These are phyloP conservation scores for Caranx melampygus DNA, from an alignment of 2,113 vertebrate genomes.

Conservation along the genomic window DNA sequence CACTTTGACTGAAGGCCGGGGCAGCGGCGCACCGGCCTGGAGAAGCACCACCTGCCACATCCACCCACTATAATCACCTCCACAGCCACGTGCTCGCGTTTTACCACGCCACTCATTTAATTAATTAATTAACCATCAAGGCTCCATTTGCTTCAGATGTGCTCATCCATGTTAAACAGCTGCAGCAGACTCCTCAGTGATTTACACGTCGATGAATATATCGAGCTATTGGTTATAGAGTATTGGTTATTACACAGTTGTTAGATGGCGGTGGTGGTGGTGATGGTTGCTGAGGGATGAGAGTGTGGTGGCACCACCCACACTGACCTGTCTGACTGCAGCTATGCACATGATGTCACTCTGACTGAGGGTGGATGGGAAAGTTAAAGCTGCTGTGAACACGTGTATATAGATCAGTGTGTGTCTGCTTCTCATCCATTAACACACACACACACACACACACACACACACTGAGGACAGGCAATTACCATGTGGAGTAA, in stretches of 20 bases:
- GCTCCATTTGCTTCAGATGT: background rate
- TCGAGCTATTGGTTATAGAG: too few relatives aligned
- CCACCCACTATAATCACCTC: background rate
- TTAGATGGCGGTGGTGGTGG: background rate
- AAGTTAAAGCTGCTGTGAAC: background rate
- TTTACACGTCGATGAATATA: too few relatives aligned
- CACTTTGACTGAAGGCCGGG: conserved; percentile 10
- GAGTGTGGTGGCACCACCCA: conserved; percentile 41
- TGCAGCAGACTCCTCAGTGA: too few relatives aligned
- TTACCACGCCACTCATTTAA: background rate
- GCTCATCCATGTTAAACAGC: background rate
- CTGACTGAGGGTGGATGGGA: background rate
- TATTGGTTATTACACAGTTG: background rate
- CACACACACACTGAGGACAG: too few relatives aligned
- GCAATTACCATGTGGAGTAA: too few relatives aligned
- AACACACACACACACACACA: too few relatives aligned
- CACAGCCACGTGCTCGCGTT: background rate
- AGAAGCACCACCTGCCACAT: background rate
- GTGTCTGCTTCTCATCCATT: background rate
- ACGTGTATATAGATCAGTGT: too few relatives aligned
- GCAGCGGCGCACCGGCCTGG: conserved; percentile 16
- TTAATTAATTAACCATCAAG: background rate
- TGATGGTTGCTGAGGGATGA: background rate
- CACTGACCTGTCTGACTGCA: conserved; percentile 7
- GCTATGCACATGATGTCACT: conserved; percentile 37